Percentiles rank a stretch among this genome's conserved stretches.
Conservation (phyloP, 2,888 invertebrate species). For the Chaitophorus viminalis region DNA sequence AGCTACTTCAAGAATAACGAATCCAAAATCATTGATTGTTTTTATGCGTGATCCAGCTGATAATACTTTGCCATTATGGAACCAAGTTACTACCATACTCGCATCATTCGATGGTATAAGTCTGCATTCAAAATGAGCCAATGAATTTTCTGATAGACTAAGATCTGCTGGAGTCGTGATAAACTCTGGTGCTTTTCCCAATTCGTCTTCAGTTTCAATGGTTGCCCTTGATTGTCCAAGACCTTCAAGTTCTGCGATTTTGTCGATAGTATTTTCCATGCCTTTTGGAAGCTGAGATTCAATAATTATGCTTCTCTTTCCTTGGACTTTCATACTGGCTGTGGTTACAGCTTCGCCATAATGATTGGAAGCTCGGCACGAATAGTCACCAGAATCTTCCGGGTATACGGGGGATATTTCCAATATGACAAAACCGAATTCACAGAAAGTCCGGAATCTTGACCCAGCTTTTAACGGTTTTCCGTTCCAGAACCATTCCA, state of each 20-base stretch:
- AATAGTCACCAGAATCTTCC: conserved; percentile 93
- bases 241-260: conserved; percentile 91
- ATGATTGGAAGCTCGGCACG: conserved; percentile 87
- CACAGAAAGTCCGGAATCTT: conserved; percentile 94
- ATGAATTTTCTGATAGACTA: conserved; percentile 83
- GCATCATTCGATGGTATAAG: conserved; percentile 90
- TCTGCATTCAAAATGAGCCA: conserved; percentile 93
- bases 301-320: conserved; percentile 89
- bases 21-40: conserved; percentile 97
- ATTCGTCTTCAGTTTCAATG: conserved; percentile 80
- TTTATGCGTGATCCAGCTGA: conserved; percentile 92
- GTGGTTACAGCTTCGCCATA: conserved; percentile 92
- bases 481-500: conserved; percentile 96
- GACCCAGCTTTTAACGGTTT: conserved; percentile 89
- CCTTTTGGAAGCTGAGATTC: conserved; percentile 92
- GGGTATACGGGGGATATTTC: conserved; percentile 98
- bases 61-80: conserved; percentile 93
- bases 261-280: conserved; percentile 93
- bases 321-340: conserved; percentile 88
- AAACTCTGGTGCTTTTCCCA: conserved; percentile 90
- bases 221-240: conserved; percentile 78
- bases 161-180: conserved; percentile 87
- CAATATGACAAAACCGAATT: conserved; percentile 96
- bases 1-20: conserved; percentile 94
- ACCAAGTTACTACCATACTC: conserved; percentile 96